A percentile compares a stretch with the other conserved stretches of the same genome.
Conservation (phyloP, 2,888 invertebrate species). For the Mactromeris polynyma region DNA sequence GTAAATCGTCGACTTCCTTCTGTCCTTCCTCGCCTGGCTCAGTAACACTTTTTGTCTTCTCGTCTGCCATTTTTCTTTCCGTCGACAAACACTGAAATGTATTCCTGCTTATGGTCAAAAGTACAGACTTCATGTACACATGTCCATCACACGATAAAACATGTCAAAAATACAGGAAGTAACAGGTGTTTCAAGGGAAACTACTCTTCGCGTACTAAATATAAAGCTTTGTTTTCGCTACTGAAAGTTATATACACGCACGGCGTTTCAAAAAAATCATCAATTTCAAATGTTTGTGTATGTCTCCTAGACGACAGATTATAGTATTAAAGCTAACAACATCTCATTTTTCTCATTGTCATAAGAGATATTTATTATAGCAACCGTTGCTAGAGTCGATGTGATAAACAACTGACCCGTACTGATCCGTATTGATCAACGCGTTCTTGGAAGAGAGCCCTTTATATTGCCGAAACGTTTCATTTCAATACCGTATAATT, state of each 20-base stretch:
- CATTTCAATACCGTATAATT: too few relatives aligned
- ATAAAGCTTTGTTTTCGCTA: neutral
- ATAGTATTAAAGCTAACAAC: neutral
- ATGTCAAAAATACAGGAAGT: conserved; percentile 58
- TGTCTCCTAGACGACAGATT: neutral
- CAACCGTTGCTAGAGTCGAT: conserved; percentile 10
- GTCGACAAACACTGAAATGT: neutral
- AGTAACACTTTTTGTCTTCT: conserved; percentile 49
- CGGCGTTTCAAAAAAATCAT: neutral
- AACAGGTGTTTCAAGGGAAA: conserved; percentile 54
- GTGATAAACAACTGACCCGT: neutral
- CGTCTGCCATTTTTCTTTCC: conserved; percentile 54
- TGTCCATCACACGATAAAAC: conserved; percentile 52
- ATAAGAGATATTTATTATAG: neutral
- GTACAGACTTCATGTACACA: conserved; percentile 6
- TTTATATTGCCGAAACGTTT: too few relatives aligned
- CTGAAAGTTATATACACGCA: neutral
- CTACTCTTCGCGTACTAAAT: conserved; percentile 37
- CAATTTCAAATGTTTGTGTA: neutral
- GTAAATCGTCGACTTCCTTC: conserved; percentile 70
- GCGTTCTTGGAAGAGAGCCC: too few relatives aligned
- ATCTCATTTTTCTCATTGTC: neutral
- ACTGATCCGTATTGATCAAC: neutral
- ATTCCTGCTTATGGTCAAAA: neutral
- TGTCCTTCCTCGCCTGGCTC: conserved; percentile 53